These are phyloP conservation scores for Globodera rostochiensis DNA, from an alignment of 1,140 invertebrate genomes.

Conservation along the genomic window DNA sequence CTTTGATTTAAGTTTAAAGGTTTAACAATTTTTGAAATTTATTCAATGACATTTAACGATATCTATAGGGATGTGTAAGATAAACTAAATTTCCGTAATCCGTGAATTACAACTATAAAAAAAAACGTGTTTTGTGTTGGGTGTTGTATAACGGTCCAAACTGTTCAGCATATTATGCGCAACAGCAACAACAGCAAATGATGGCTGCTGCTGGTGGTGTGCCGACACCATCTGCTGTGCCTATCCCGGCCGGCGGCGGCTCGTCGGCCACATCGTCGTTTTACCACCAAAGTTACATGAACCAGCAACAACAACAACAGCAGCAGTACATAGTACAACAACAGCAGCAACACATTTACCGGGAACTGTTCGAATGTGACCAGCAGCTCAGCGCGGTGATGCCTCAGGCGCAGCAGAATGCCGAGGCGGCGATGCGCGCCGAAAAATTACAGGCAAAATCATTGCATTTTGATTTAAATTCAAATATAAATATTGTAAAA, in stretches of 20 bases:
- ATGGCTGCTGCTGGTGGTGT: neutral
- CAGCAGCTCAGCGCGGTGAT: conserved; percentile 14
- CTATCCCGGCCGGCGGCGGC: neutral
- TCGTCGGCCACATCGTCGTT: neutral
- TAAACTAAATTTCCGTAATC: too few species aligned
- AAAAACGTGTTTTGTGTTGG: too few species aligned
- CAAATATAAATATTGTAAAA: neutral
- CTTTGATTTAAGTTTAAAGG: too few species aligned
- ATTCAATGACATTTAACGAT: too few species aligned
- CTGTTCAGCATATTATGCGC: neutral
- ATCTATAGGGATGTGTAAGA: too few species aligned
- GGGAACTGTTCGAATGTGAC: conserved; percentile 25
- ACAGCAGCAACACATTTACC: conserved; percentile 29
- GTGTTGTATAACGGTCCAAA: neutral
- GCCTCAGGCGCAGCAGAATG: conserved; percentile 19
- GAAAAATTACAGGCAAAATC: conserved; percentile 2
- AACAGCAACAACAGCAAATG: conserved; percentile 9
- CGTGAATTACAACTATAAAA: too few species aligned
- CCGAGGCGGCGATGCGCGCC: conserved; percentile 16
- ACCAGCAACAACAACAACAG: neutral
- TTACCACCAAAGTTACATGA: conserved; percentile 9
- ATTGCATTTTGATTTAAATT: too few species aligned
- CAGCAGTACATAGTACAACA: conserved; percentile 11
- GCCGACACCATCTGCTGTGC: neutral
- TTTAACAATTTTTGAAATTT: too few species aligned